Base-by-base conservation (phyloP, 2,113 vertebrate genomes). In the Rhea pennata region DNA sequence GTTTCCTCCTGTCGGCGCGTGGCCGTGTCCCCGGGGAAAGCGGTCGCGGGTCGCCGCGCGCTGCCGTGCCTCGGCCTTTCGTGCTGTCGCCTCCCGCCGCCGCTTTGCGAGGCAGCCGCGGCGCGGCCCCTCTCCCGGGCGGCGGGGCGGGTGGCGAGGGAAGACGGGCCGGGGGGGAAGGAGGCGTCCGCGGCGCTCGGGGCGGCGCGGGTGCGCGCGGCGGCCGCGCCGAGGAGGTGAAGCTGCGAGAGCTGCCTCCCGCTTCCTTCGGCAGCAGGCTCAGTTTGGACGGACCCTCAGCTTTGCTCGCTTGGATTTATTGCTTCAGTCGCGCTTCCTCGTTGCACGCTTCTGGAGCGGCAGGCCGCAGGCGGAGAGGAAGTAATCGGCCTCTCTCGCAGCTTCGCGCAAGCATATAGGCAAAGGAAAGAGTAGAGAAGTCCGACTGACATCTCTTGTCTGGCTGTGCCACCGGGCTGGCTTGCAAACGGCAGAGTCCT, bases 361-460 rank as follows among this genome's bases (percentile, higher is more conserved):
- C 54, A 12, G 22, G 44, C 1, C 0, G 0, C n/a, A 2, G 5
- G 42, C 56, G 17, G 51, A 21, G 27, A 22, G 62, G 14, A 64
- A 79, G 36, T 0, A 0, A 22, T 65, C 86, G 1, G 1, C 21
- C 40, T 5, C 90, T 93, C 5, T 13, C 24, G 26, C 46, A 4
- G 6, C 24, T 17, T 76, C 9, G 14, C 61, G 15, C 83, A 23
- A 67, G 51, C 29, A 12, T 8, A 29, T 8, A 19, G 72, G 5
- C 31, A 42, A 76, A 84, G 13, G 12, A 76, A 12, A 15, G 42
- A n/a, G 70, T 40, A 48, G 42, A 77, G 27, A 24, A 64, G 19
- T 16, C 40, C 54, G 22, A 24, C 54, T 23, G 44, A 61, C 26
- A 31, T 73, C 12, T 6, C 13, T 12, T 59, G 13, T 16, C 39